A percentile compares a stretch with the other conserved stretches of the same genome.
These are phyloP conservation scores for Crocodylus rhombifer DNA, from an alignment of 2,797 vertebrate species.

Conservation along the genomic window DNA sequence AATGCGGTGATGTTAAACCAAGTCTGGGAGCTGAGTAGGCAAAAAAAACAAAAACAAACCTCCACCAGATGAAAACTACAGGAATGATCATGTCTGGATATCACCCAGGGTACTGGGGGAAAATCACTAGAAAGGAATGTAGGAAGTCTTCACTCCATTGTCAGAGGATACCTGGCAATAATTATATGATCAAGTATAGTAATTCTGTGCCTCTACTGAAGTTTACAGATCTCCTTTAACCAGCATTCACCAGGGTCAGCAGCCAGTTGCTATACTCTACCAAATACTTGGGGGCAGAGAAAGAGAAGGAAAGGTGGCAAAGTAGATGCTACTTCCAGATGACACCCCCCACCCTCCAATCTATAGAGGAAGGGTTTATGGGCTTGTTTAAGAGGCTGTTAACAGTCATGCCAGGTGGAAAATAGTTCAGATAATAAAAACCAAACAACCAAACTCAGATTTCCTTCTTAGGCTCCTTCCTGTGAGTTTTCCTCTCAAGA, in stretches of 20 bases:
- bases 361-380: background rate
- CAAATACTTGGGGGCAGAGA: background rate
- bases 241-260: background rate
- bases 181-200: too few relatives aligned
- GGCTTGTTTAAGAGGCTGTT: background rate
- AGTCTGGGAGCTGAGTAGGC: too few relatives aligned
- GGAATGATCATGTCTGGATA: too few relatives aligned
- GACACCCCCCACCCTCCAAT: background rate
- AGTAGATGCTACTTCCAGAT: background rate
- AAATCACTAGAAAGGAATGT: too few relatives aligned
- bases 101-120: too few relatives aligned
- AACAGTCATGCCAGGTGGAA: rapidly evolving
- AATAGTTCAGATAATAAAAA: background rate
- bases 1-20: too few relatives aligned
- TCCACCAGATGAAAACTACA: too few relatives aligned
- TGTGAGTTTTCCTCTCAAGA: background rate
- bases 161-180: too few relatives aligned
- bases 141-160: too few relatives aligned
- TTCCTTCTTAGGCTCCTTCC: background rate
- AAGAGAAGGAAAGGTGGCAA: background rate
- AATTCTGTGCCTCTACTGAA: background rate
- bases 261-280: background rate
- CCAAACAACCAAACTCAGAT: rapidly evolving
- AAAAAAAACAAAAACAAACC: too few relatives aligned
- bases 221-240: background rate